Conservation (phyloP, 2,797 vertebrate genomes). For the Cetoscarus ocellatus region DNA sequence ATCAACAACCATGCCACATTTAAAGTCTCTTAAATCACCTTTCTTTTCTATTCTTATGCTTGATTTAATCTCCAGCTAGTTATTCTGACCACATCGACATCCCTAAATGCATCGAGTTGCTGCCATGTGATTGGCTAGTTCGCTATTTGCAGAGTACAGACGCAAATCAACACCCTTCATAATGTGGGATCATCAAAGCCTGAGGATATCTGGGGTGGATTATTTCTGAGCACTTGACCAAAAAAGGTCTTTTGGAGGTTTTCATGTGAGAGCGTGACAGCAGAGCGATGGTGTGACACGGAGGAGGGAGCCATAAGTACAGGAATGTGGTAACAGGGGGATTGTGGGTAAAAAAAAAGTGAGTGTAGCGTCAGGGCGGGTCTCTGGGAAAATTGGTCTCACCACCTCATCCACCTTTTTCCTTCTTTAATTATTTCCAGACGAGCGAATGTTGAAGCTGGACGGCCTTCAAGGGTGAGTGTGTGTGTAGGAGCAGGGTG, state of each 20-base stretch:
- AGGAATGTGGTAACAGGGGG: constrained; percentile 5
- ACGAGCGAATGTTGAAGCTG: not conserved
- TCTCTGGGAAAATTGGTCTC: constrained; percentile 12
- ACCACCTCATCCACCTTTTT: constrained; percentile 7
- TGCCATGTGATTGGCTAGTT: too few species aligned
- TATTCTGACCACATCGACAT: too few species aligned
- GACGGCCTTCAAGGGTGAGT: constrained; percentile 1
- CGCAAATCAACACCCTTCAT: too few species aligned
- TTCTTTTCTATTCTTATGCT: too few species aligned
- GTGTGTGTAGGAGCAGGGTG: not conserved
- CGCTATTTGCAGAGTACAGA: too few species aligned
- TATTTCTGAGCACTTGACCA: too few species aligned
- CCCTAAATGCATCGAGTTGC: too few species aligned
- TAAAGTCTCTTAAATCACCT: too few species aligned
- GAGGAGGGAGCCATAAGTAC: not conserved
- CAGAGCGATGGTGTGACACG: not conserved
- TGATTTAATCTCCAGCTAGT: too few species aligned
- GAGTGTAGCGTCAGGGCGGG: constrained; percentile 1
- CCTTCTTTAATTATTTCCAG: constrained; percentile 8
- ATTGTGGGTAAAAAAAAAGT: not conserved
- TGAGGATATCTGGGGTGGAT: too few species aligned
- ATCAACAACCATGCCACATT: too few species aligned
- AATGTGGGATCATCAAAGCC: too few species aligned
- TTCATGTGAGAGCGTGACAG: not conserved
- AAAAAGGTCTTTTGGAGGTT: not conserved